A percentile compares a stretch with the other conserved stretches of the same genome.
phyloP scores from a whole-genome alignment of 2,113 vertebrate species.

The Craseonycteris thonglongyai region DNA sequence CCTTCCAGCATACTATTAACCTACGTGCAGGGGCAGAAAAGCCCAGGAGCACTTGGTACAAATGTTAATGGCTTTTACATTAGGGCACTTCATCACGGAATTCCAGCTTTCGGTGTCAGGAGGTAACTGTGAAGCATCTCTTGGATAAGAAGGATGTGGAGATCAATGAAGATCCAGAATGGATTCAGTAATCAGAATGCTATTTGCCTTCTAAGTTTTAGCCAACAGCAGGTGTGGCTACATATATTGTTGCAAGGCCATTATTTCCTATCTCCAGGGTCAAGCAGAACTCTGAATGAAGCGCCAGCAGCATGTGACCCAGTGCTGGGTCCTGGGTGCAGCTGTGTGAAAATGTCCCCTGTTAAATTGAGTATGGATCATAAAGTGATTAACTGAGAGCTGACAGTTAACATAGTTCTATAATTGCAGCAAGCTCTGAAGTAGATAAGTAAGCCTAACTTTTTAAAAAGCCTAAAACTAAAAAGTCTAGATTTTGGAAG shows the following conservation, averaged over 20 bases:
- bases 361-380: neutral
- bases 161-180: neutral
- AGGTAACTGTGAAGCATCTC: neutral
- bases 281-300: no score
- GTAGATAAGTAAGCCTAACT: neutral
- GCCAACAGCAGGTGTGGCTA: neutral
- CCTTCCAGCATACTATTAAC: neutral
- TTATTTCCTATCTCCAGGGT: neutral
- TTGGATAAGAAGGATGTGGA: slow-evolving; percentile 15
- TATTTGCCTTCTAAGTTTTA: neutral
- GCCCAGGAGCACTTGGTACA: neutral
- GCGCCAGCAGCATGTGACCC: no score
- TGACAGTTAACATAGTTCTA: neutral
- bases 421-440: neutral
- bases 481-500: neutral
- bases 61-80: slow-evolving; percentile 38
- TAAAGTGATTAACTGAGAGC: neutral
- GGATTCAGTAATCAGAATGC: neutral
- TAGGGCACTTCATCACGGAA: neutral
- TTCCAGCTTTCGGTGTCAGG: neutral
- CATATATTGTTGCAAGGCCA: neutral
- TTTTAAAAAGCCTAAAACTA: neutral
- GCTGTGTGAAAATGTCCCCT: neutral
- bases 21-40: neutral
- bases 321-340: neutral